Evolutionary conservation across 2,888 invertebrate species (phyloP).

Genomic region (Isotomurus palustris): DNA sequence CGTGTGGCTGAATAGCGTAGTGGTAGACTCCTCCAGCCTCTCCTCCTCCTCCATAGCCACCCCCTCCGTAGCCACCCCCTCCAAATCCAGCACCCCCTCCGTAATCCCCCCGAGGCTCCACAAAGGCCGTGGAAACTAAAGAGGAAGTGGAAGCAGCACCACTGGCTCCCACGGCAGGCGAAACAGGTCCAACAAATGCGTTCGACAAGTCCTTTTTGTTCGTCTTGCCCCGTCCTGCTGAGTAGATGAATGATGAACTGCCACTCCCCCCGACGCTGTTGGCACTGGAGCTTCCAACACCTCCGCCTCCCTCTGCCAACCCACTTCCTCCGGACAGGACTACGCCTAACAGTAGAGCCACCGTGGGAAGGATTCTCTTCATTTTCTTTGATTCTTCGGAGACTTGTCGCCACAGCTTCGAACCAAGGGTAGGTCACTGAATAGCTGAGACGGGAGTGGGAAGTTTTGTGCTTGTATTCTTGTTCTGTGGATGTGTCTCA

Average conservation of each 20-base stretch:
- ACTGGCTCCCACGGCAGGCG: neutral
- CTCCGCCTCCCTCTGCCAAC: neutral
- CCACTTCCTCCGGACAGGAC: neutral
- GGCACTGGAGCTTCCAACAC: neutral
- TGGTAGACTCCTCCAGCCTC: constrained; percentile 6
- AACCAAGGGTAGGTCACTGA: too few species aligned
- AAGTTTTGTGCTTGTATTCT: too few species aligned
- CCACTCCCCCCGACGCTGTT: neutral
- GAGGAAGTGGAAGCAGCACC: constrained; percentile 6
- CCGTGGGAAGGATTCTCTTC: neutral
- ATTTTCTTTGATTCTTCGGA: neutral
- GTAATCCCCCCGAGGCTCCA: constrained; percentile 30
- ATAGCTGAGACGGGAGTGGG: too few species aligned
- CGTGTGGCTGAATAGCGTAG: constrained; percentile 10
- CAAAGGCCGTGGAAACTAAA: constrained; percentile 16
- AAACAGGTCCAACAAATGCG: neutral
- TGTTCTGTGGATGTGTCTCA: too few species aligned
- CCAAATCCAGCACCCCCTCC: constrained; percentile 17
- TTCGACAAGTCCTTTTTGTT: constrained; percentile 3
- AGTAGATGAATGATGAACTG: constrained; percentile 4
- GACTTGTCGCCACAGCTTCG: too few species aligned
- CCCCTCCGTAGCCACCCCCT: constrained; percentile 7
- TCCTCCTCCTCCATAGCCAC: constrained; percentile 4
- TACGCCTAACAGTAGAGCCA: neutral
- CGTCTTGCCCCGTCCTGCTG: constrained; percentile 3